Percentiles rank a stretch among this genome's conserved stretches.
phyloP scores from a whole-genome alignment of 1,140 invertebrate genomes.

The Pachypeltis micranthus region DNA sequence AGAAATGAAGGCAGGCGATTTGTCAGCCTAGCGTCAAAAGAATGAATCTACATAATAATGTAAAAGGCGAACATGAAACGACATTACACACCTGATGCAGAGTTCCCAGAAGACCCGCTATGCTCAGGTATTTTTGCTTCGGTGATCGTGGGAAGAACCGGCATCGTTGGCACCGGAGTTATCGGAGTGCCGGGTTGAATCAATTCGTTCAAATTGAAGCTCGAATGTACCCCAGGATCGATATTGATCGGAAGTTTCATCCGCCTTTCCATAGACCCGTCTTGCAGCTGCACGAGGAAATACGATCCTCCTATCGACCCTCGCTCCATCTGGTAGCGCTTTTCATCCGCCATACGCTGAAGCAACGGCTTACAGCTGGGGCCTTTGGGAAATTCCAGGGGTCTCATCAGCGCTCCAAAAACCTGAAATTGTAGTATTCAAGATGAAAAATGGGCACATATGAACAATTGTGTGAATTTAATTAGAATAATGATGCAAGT shows the following conservation, averaged over 20 bases:
- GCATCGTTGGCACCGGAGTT: conserved; percentile 66
- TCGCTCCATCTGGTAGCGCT: conserved; percentile 73
- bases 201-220: conserved; percentile 71
- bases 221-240: conserved; percentile 88
- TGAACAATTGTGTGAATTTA: no score
- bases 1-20: no score
- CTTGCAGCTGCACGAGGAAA: conserved; percentile 78
- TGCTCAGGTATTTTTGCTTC: conserved; percentile 61
- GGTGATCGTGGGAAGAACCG: conserved; percentile 76
- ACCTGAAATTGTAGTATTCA: conserved; percentile 42
- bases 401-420: conserved; percentile 89
- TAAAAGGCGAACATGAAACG: no score
- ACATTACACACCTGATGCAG: conserved; percentile 32
- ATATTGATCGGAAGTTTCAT: conserved; percentile 62
- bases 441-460: no score
- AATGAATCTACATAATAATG: no score
- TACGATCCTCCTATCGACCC: conserved; percentile 78
- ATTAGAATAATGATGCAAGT: no score
- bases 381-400: conserved; percentile 64
- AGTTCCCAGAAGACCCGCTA: conserved; percentile 40
- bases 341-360: conserved; percentile 83
- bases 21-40: no score
- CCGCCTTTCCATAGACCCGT: conserved; percentile 76
- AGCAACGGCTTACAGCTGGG: conserved; percentile 61
- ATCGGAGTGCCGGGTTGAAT: conserved; percentile 46